These are phyloP conservation scores for Clusia tigrina DNA, from an alignment of 2,888 invertebrate genomes.

Conservation along the genomic window DNA sequence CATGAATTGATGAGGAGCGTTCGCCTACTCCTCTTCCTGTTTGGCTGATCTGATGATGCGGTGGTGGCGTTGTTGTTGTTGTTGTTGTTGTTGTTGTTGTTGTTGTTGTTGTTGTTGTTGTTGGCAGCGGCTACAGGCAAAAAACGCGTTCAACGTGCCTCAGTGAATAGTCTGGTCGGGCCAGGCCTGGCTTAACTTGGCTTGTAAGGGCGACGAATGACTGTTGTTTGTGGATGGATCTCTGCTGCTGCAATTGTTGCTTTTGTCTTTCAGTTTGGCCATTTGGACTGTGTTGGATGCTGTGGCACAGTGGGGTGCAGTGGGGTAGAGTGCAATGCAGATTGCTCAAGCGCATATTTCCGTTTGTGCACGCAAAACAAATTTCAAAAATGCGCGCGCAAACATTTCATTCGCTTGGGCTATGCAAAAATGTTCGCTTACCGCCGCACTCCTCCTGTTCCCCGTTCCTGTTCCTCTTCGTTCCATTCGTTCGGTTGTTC, in stretches of 20 bases:
- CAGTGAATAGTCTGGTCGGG: neutral
- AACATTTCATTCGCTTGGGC: slow-evolving; percentile 1
- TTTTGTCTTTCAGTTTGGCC: too few relatives aligned
- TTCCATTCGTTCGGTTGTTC: neutral
- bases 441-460: too few relatives aligned
- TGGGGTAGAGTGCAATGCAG: neutral
- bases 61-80: too few relatives aligned
- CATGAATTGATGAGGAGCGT: neutral
- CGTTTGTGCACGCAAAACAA: slow-evolving; percentile 9
- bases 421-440: neutral
- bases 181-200: neutral
- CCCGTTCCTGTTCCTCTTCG: too few relatives aligned
- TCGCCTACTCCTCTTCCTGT: slow-evolving; percentile 11
- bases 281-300: too few relatives aligned
- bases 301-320: neutral
- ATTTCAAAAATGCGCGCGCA: slow-evolving; percentile 6
- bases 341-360: neutral
- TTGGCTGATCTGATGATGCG: neutral
- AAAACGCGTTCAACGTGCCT: neutral
- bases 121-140: neutral
- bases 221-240: too few relatives aligned
- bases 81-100: too few relatives aligned
- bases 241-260: too few relatives aligned
- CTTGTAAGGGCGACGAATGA: too few relatives aligned
- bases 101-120: too few relatives aligned